phyloP scores from a whole-genome alignment of 1,140 invertebrate genomes.

The Aricia agestis region DNA sequence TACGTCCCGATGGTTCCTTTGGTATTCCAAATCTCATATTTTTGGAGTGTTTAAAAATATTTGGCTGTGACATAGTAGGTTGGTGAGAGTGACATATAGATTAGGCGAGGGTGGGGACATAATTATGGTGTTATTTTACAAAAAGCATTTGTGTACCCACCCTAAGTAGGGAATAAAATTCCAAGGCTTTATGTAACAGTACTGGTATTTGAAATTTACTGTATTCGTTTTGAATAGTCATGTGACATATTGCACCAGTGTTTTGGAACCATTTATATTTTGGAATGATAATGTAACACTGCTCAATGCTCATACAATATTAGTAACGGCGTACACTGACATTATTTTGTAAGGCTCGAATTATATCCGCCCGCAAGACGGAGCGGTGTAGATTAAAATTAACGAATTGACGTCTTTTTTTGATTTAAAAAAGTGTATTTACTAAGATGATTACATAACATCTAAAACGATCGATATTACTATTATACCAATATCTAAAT shows the following conservation, averaged over 20 bases:
- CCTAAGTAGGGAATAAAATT: slow-evolving; percentile 4
- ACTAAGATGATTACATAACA: too few species aligned
- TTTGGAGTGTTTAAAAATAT: slow-evolving; percentile 46
- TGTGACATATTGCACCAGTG: neutral
- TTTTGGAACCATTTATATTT: slow-evolving; percentile 12
- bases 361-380: too few species aligned
- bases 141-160: too few species aligned
- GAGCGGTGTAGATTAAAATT: too few species aligned
- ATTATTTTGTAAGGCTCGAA: too few species aligned
- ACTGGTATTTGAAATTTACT: neutral
- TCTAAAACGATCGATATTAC: too few species aligned
- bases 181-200: slow-evolving; percentile 7
- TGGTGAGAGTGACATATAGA: neutral
- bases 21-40: slow-evolving; percentile 30
- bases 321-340: neutral
- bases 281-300: slow-evolving; percentile 11
- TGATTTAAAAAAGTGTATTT: too few species aligned
- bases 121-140: neutral
- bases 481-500: neutral
- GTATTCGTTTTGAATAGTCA: neutral
- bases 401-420: too few species aligned
- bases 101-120: neutral
- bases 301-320: neutral
- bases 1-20: slow-evolving; percentile 8
- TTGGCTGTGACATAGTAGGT: slow-evolving; percentile 50